Evolutionary conservation across 2,888 invertebrate genomes (phyloP), one percentile per base, ranked within the genome.

Genomic region (Andrena hattorfiana): DNA sequence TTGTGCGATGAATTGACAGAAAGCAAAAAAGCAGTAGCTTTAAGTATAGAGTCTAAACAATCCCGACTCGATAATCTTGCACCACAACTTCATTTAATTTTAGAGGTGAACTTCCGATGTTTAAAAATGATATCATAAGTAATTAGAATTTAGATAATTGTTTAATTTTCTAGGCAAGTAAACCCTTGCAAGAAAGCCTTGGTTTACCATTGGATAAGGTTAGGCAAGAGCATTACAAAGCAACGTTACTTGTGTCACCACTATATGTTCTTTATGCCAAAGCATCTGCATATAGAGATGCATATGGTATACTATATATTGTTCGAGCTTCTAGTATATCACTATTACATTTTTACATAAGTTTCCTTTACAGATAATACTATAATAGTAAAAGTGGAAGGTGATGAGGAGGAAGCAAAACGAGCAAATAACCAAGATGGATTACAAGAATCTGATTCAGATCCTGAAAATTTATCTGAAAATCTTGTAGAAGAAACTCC

Each of bases 221-320:
- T 84, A 95, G 97, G 92, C 96, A 97, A 90, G 97, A 98, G 91
- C 96, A 97, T 87, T 96, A 96, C 90, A 95, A 96, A 81, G 97
- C 97, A 2, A 95, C 96, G 63, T 95, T 97, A 78, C 94, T 99
- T 56, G 97, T 98, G 0, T 95, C 96, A 51, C 97, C 98, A 0
- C 94, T 99, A 23, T 99, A 98, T 94, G 95, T 98, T 85, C 95
- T 98, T 5, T 99, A 97, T 94, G 97, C 97, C 72, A 98, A 98
- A 94, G 95, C 97, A 28, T 96, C 96, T 92, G 98, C 98, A 8
- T 98, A 97, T 93, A 96, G 96, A 89, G 97, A 97, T 94, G 97
- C 97, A 49, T 96, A 97, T 90, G 96, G 96, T 94, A 90, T 8
- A 30, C 35, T 74, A n/a, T 23, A 42, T 60, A 42, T 66, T 76